These are phyloP conservation scores for Alca torda DNA, from an alignment of 2,797 vertebrate genomes.

Conservation along the genomic window DNA sequence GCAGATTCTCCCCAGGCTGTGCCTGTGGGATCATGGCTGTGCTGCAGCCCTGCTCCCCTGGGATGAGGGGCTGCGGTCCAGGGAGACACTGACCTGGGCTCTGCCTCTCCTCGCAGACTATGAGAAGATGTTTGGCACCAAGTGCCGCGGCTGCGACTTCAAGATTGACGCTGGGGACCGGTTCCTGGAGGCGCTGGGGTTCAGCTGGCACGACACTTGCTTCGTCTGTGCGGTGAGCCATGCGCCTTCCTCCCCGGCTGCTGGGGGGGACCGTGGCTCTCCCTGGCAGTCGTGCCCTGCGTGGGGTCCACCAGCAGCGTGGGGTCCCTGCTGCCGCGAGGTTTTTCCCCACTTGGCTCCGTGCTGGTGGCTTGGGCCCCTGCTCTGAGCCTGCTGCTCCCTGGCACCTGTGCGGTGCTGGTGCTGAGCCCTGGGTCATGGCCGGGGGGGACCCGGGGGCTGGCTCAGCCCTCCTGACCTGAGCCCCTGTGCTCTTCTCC, in stretches of 20 bases:
- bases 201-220: constrained; percentile 99
- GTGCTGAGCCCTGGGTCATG: not conserved
- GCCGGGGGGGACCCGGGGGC: accelerated
- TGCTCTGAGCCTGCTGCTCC: not conserved
- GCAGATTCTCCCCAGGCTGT: not conserved
- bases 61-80: accelerated
- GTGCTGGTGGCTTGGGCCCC: not conserved
- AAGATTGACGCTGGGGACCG: constrained; percentile 99
- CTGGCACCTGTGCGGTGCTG: not conserved
- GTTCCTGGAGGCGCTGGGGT: constrained; percentile 97
- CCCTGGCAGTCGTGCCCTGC: accelerated
- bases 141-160: constrained; percentile 98
- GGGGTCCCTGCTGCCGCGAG: not conserved
- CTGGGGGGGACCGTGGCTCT: not conserved
- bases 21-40: accelerated
- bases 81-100: not conserved
- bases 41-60: not conserved
- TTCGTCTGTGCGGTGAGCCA: constrained; percentile 95
- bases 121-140: constrained; percentile 99
- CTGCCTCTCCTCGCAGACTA: constrained; percentile 82
- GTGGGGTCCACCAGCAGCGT: not conserved
- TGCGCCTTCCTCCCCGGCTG: not conserved
- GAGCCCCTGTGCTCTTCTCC: constrained; percentile 28
- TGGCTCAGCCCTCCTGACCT: not conserved
- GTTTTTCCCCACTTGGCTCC: not conserved